phyloP scores from a whole-genome alignment of 2,888 invertebrate genomes.

The Dasysyrphus albostriatus region DNA sequence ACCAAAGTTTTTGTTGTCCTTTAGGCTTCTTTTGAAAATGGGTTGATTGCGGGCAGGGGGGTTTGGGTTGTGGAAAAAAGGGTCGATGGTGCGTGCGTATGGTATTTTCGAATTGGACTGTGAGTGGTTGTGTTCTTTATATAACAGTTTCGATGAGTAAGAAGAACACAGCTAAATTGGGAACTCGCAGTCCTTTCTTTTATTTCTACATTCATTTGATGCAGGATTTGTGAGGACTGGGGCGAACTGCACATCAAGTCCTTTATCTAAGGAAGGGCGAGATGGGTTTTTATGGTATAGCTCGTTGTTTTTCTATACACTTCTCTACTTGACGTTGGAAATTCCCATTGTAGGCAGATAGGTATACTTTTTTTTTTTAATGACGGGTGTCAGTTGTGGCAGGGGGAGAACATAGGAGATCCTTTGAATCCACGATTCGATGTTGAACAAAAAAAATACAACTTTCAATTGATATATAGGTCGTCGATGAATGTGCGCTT shows the following conservation, averaged over 20 bases:
- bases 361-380: conserved; percentile 32
- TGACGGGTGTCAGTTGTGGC: conserved; percentile 50
- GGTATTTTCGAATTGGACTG: conserved; percentile 62
- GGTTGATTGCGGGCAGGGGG: background rate
- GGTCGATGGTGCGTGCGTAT: conserved; percentile 60
- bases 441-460: conserved; percentile 27
- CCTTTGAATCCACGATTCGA: conserved; percentile 34
- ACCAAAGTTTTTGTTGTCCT: conserved; percentile 57
- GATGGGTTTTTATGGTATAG: background rate
- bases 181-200: conserved; percentile 40
- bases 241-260: background rate
- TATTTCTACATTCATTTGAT: conserved; percentile 15
- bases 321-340: conserved; percentile 40
- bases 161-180: conserved; percentile 63
- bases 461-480: conserved; percentile 66
- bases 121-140: conserved; percentile 44
- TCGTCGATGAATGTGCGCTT: conserved; percentile 57
- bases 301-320: conserved; percentile 16
- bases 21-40: conserved; percentile 33
- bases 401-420: conserved; percentile 15
- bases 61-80: background rate
- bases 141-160: conserved; percentile 26
- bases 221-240: background rate
- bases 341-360: background rate
- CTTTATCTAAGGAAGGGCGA: background rate